Percentiles rank a stretch among this genome's conserved stretches.
Conservation (phyloP, 2,888 invertebrate genomes). For the Hirtodrosophila duncani region DNA sequence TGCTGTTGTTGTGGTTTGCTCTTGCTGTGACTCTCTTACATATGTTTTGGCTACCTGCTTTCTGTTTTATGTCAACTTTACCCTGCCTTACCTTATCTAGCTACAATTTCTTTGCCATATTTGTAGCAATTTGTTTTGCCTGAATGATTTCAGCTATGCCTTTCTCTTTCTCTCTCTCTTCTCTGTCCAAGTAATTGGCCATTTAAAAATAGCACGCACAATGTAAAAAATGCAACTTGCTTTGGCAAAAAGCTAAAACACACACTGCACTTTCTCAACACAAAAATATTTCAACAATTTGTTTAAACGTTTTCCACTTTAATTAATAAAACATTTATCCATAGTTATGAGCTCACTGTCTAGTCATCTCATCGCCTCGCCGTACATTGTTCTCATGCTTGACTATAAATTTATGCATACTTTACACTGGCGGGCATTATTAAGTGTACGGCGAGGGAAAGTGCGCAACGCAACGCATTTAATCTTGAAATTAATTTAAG, state of each 20-base stretch:
- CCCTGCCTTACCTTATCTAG: no score
- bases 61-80: conserved; percentile 28
- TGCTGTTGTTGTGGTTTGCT: neutral
- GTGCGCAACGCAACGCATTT: conserved; percentile 32
- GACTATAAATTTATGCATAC: no score
- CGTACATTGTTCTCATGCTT: no score
- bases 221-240: conserved; percentile 43
- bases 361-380: no score
- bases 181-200: conserved; percentile 9
- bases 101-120: conserved; percentile 38
- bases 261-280: conserved; percentile 31
- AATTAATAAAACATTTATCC: no score
- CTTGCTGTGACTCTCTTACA: conserved; percentile 21
- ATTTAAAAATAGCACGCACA: conserved; percentile 27
- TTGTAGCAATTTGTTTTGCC: conserved; percentile 41
- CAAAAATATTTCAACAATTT: conserved; percentile 12
- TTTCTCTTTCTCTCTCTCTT: conserved; percentile 18
- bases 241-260: conserved; percentile 7
- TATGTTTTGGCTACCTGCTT: conserved; percentile 20
- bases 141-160: conserved; percentile 31
- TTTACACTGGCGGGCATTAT: conserved; percentile 36
- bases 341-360: no score
- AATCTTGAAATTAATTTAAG: conserved; percentile 41
- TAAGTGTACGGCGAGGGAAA: conserved; percentile 27
- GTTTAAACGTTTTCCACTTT: conserved; percentile 13